phyloP scores from a whole-genome alignment of 2,888 invertebrate genomes.

The Leucoma salicis region DNA sequence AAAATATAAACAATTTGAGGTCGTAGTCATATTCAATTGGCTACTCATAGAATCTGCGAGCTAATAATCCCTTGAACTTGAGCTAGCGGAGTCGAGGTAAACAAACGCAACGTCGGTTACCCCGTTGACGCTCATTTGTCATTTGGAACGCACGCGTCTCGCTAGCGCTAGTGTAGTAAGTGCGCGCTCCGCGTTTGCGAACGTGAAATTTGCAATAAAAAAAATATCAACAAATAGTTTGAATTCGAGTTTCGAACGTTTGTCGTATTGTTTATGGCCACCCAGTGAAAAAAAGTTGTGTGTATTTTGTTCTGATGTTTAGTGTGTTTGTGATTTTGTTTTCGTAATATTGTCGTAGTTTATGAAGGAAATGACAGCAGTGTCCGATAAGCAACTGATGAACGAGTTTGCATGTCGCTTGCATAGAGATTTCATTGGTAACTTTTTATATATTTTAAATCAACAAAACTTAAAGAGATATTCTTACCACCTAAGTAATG shows the following conservation, averaged over 20 bases:
- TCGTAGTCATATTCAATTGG: conserved; percentile 43
- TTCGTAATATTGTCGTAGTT: conserved; percentile 42
- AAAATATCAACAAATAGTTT: conserved; percentile 29
- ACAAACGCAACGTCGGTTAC: conserved; percentile 56
- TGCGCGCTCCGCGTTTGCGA: conserved; percentile 52
- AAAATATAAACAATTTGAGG: conserved; percentile 26
- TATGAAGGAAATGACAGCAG: conserved; percentile 61
- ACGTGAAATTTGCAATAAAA: conserved; percentile 42
- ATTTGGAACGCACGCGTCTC: conserved; percentile 57
- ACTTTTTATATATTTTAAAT: no score
- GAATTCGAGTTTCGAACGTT: conserved; percentile 30
- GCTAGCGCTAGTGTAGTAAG: conserved; percentile 46
- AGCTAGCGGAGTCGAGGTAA: conserved; percentile 59
- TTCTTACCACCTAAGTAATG: no score
- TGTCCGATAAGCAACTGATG: conserved; percentile 59
- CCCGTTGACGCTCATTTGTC: conserved; percentile 75
- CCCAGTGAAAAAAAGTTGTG: conserved; percentile 31
- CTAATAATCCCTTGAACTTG: conserved; percentile 77
- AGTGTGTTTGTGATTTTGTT: conserved; percentile 34
- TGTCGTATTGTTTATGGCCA: no score
- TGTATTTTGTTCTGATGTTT: conserved; percentile 34
- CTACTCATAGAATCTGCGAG: conserved; percentile 40
- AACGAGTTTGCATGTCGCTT: conserved; percentile 31
- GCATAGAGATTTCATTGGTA: conserved; percentile 32
- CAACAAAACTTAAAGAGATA: no score